phyloP scores from a whole-genome alignment of 2,797 vertebrate genomes.

The Chanos chanos region DNA sequence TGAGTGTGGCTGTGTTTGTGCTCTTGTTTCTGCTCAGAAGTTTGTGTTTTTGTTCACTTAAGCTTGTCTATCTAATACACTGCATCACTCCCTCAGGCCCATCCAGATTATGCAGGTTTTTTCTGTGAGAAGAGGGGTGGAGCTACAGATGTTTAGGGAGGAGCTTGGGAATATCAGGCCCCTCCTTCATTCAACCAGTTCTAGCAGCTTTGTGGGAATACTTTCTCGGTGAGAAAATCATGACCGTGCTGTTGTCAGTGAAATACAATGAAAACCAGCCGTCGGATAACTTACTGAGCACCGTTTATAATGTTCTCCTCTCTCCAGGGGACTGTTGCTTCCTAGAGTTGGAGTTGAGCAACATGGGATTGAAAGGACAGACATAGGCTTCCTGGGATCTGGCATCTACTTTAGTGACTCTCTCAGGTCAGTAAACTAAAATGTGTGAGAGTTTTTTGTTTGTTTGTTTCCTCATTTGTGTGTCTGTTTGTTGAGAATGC shows the following conservation, averaged over 20 bases:
- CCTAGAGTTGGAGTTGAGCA: slow-evolving; percentile 76
- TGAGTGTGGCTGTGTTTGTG: neutral
- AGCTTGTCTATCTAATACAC: neutral
- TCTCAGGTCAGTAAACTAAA: slow-evolving; percentile 74
- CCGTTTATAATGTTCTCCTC: neutral
- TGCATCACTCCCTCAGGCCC: slow-evolving; percentile 43
- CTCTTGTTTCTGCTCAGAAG: neutral
- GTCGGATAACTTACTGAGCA: no score
- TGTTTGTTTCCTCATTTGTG: neutral
- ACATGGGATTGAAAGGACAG: slow-evolving; percentile 78
- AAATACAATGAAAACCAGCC: neutral
- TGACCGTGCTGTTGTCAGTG: neutral
- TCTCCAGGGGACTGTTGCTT: slow-evolving; percentile 77
- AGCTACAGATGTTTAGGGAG: slow-evolving; percentile 71
- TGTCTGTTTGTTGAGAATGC: no score
- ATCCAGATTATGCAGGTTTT: slow-evolving; percentile 72
- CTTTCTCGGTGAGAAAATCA: slow-evolving; percentile 75
- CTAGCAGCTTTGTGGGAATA: slow-evolving; percentile 80
- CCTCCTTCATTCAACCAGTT: slow-evolving; percentile 77
- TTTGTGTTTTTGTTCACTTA: neutral
- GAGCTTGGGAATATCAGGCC: slow-evolving; percentile 68
- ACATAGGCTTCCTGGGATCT: slow-evolving; percentile 79
- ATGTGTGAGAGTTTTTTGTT: no score
- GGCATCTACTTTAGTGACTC: slow-evolving; percentile 86
- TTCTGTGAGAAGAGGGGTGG: slow-evolving; percentile 67